Evolutionary conservation across 1,140 invertebrate species (phyloP).

Genomic region (Leptonema lineaticorne): DNA sequence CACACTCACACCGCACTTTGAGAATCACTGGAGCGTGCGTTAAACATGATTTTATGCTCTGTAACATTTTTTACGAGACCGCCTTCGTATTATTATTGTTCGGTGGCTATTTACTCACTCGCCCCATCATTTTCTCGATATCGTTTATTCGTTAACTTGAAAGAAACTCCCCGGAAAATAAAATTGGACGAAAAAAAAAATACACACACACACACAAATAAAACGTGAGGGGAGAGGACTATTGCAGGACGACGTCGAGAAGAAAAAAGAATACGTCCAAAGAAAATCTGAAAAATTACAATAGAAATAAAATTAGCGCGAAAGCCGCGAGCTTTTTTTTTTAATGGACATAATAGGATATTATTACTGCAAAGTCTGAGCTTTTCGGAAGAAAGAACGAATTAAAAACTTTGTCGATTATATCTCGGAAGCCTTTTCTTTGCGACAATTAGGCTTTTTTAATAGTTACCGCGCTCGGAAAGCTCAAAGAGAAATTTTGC

Average conservation of each 20-base stretch:
- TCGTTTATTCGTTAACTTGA: constrained; percentile 15
- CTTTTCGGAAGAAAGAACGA: too few relatives aligned
- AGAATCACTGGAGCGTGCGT: constrained; percentile 7
- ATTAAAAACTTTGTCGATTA: constrained; percentile 1
- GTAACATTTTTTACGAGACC: constrained; percentile 32
- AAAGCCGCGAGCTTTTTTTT: too few relatives aligned
- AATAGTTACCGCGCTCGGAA: not conserved
- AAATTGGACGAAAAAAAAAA: too few relatives aligned
- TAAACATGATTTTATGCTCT: constrained; percentile 33
- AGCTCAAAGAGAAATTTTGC: constrained; percentile 3
- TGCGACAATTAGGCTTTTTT: not conserved
- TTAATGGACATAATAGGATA: too few relatives aligned
- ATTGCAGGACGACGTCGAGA: too few relatives aligned
- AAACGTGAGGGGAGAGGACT: too few relatives aligned
- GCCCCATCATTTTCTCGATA: constrained; percentile 6
- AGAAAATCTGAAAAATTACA: too few relatives aligned
- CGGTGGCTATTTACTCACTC: constrained; percentile 32
- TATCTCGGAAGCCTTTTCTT: not conserved
- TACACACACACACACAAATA: too few relatives aligned
- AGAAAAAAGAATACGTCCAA: too few relatives aligned
- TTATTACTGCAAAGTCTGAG: too few relatives aligned
- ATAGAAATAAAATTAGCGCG: too few relatives aligned
- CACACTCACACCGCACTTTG: constrained; percentile 6
- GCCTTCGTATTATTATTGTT: constrained; percentile 32
- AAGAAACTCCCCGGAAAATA: too few relatives aligned